These are phyloP conservation scores for Trogon surrucura DNA, from an alignment of 2,113 vertebrate genomes.

Conservation along the genomic window DNA sequence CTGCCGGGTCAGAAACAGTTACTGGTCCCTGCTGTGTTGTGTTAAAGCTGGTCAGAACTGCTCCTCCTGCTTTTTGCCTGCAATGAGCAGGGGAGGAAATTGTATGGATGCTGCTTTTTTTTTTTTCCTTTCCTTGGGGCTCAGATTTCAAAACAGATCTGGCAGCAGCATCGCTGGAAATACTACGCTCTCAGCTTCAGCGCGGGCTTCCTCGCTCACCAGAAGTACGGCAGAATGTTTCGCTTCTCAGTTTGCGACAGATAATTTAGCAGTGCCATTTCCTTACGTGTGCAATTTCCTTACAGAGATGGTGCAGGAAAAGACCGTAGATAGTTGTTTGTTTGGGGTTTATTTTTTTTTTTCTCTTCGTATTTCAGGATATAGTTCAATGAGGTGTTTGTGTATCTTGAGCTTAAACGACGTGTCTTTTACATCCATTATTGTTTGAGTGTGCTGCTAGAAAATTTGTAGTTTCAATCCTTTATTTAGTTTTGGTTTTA, in stretches of 20 bases:
- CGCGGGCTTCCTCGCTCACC: not conserved
- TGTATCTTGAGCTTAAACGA: not conserved
- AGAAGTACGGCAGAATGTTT: not conserved
- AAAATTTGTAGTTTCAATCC: not conserved
- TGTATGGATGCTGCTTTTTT: not conserved
- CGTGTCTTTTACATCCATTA: not conserved
- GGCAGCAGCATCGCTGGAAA: not conserved
- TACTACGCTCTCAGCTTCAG: not conserved
- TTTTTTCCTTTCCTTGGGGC: not conserved
- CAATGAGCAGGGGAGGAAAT: not conserved
- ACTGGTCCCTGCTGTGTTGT: not conserved
- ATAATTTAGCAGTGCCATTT: conserved; percentile 48
- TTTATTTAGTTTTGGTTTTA: not conserved
- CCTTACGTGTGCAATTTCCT: not conserved
- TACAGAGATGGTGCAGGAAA: not conserved
- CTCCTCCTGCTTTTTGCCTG: not conserved
- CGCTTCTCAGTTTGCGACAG: conserved; percentile 1
- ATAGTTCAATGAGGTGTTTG: not conserved
- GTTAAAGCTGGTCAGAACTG: not conserved
- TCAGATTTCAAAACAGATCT: conserved; percentile 35
- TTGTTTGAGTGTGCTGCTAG: not conserved
- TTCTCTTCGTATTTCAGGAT: not conserved
- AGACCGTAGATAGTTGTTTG: fast-evolving
- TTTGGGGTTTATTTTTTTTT: not conserved
- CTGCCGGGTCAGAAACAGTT: not conserved